These are phyloP conservation scores for Netelia inedita DNA, from an alignment of 2,888 invertebrate species.

Conservation along the genomic window DNA sequence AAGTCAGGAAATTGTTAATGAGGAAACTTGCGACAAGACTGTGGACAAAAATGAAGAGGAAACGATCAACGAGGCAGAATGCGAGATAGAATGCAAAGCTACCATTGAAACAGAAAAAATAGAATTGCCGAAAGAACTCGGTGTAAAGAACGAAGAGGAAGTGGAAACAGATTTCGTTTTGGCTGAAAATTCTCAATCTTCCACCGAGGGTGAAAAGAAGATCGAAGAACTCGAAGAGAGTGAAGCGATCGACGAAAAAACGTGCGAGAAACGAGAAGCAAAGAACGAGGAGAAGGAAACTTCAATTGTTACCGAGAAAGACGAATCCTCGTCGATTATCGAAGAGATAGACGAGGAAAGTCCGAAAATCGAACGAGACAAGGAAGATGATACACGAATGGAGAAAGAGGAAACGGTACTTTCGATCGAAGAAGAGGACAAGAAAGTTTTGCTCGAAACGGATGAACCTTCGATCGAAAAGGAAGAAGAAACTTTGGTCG, in stretches of 20 bases:
- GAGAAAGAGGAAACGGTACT: conserved; percentile 1
- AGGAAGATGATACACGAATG: not conserved
- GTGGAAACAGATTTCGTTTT: not conserved
- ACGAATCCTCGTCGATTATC: not conserved
- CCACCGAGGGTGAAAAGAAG: not conserved
- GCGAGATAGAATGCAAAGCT: not conserved
- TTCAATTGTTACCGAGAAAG: not conserved
- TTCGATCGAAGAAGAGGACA: not conserved
- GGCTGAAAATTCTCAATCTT: not conserved
- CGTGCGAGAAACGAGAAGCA: not conserved
- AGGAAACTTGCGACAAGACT: not conserved
- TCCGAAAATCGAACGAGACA: not conserved
- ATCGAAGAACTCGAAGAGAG: not conserved
- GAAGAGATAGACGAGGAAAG: not conserved
- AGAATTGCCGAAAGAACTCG: not conserved
- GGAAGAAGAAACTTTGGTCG: conserved; percentile 19
- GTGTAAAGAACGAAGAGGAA: not conserved
- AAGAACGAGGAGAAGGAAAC: not conserved
- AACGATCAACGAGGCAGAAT: not conserved
- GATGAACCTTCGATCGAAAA: conserved; percentile 12
- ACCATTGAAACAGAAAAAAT: not conserved
- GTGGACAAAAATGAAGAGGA: not conserved
- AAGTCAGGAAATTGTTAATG: conserved; percentile 5
- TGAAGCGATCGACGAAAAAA: not conserved
- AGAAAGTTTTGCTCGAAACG: not conserved